Conservation (phyloP, 1,140 invertebrate species). For the Bombus sibiricus region DNA sequence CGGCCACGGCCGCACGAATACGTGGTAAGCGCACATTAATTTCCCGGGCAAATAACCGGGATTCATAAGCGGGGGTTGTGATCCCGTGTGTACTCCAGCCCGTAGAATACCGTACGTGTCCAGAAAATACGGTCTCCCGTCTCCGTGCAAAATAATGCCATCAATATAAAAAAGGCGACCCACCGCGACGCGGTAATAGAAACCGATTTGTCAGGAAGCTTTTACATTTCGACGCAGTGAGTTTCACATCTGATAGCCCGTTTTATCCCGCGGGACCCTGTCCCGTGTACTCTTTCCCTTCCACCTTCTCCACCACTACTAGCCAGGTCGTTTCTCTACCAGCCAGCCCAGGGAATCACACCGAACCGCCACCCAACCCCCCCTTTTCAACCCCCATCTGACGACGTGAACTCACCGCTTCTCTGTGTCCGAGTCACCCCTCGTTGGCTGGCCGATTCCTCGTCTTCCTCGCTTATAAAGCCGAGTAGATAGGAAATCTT, state of each 20-base stretch:
- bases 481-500: slow-evolving; percentile 80
- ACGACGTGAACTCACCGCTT: slow-evolving; percentile 22
- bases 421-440: slow-evolving; percentile 57
- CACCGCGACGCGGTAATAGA: slow-evolving; percentile 78
- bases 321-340: slow-evolving; percentile 36
- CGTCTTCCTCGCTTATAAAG: slow-evolving; percentile 73
- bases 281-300: slow-evolving; percentile 56
- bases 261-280: slow-evolving; percentile 76
- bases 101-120: slow-evolving; percentile 34
- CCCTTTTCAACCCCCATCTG: slow-evolving; percentile 41
- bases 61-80: slow-evolving; percentile 32
- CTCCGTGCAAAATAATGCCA: slow-evolving; percentile 76
- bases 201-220: slow-evolving; percentile 82
- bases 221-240: slow-evolving; percentile 80
- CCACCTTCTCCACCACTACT: neutral
- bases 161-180: slow-evolving; percentile 74
- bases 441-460: slow-evolving; percentile 55
- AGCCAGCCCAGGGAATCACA: slow-evolving; percentile 51
- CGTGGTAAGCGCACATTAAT: slow-evolving; percentile 52
- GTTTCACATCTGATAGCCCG: slow-evolving; percentile 77
- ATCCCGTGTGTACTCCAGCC: slow-evolving; percentile 8
- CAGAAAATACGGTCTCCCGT: slow-evolving; percentile 56
- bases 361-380: slow-evolving; percentile 6
- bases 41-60: slow-evolving; percentile 52
- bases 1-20: slow-evolving; percentile 22